Evolutionary conservation across 2,797 vertebrate genomes (phyloP).

Genomic region (Alexandromys oeconomus): DNA sequence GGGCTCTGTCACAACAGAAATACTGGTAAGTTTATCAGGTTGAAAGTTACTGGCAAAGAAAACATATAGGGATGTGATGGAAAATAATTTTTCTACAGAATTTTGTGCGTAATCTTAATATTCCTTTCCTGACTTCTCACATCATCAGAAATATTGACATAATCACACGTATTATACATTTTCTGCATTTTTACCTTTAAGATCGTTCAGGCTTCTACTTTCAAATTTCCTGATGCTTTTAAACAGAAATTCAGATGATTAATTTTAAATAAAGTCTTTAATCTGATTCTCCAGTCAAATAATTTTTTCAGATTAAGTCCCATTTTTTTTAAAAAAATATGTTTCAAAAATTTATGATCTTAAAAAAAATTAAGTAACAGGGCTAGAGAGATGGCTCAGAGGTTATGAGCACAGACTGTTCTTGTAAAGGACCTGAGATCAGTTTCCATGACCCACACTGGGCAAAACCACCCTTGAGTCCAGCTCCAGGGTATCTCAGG

Average conservation of each 20-base stretch:
- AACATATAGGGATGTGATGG: not conserved
- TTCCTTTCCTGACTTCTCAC: not conserved
- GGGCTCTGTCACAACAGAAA: not conserved
- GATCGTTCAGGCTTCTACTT: not conserved
- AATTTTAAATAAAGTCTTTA: conserved; percentile 7
- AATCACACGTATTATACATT: not conserved
- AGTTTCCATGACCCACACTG: not conserved
- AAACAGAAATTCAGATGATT: conserved; percentile 24
- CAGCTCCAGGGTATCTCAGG: not conserved
- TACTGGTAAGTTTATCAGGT: not conserved
- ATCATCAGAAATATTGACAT: not conserved
- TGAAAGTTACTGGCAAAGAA: not conserved
- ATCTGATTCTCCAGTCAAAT: not conserved
- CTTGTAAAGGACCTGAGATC: not conserved
- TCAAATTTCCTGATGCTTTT: not conserved
- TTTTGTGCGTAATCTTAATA: not conserved
- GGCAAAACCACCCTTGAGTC: not conserved
- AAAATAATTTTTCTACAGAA: not conserved
- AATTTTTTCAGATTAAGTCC: not conserved
- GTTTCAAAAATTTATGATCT: not conserved
- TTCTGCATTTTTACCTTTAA: not conserved
- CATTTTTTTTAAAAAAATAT: not conserved
- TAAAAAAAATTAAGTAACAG: conserved; percentile 41
- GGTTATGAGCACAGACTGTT: not conserved
- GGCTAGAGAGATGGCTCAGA: not conserved